Base-by-base conservation (phyloP, 2,888 invertebrate species). In the Zonitis immaculata region DNA sequence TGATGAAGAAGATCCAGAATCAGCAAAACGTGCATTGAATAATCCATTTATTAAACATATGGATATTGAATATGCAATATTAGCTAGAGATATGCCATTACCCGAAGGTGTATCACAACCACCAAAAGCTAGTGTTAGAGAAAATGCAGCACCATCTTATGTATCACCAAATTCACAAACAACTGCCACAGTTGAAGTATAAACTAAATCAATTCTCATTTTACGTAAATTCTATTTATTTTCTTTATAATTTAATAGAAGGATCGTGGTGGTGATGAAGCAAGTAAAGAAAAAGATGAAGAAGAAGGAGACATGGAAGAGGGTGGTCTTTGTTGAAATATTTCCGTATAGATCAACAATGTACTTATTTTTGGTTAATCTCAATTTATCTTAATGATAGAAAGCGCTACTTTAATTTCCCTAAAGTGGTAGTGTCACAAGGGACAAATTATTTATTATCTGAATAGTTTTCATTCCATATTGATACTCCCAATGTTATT, bases 1-100 rank as follows among this genome's bases (percentile, higher is more conserved):
- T 67, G 94, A 95, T 64, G 91, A 93, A 64, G 91, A 92, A 68
- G 94, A 95, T 73, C 81, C 87, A 0, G 91, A 91, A 42, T 77
- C 82, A n/a, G 91, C 91, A 0, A 81, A 82, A 62, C 76, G 80
- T 42, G 91, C 91, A 0, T 77, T 95, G 1, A 82, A 84, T 52
- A 85, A 85, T 60, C 87, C 94, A 0, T 95, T 95, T 73, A 92
- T 95, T 50, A 86, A 89, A 58, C 89, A 89, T 72, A 92, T 95
- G 93, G 95, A 95, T 73, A 88, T 93, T 6, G 95, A 95, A 72
- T 94, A 92, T 71, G 82, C 92, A 0, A 82, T 89, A 68, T 76
- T 89, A 56, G 87, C 88, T 6, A 77, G 86, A 61, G 84, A 84
- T 66, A 77, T 89, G 73, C 84, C 84, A 26, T 72, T 88, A 58